These are phyloP conservation scores for Fistularia tabacaria DNA, from an alignment of 2,797 vertebrate genomes.

Conservation along the genomic window DNA sequence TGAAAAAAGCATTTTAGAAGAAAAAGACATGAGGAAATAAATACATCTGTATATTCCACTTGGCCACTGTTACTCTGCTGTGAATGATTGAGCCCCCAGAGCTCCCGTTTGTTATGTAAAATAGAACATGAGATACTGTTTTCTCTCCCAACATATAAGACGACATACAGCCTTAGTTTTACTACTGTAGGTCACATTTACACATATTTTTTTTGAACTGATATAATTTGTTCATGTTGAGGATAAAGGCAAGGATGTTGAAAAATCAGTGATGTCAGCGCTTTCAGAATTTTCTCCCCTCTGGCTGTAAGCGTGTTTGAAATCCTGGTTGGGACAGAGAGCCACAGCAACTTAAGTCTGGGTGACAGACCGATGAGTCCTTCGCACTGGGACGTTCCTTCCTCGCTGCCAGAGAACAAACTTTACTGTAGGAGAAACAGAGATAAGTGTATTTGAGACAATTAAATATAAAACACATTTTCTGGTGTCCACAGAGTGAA, in stretches of 20 bases:
- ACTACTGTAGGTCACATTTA: constrained; percentile 49
- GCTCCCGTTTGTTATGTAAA: constrained; percentile 11
- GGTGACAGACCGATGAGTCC: constrained; percentile 44
- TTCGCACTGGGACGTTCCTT: constrained; percentile 41
- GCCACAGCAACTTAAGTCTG: constrained; percentile 51
- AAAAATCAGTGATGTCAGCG: constrained; percentile 26
- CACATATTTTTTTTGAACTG: constrained; percentile 40
- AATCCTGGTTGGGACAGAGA: constrained; percentile 50
- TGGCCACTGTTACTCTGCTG: constrained; percentile 6
- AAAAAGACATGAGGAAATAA: too few species aligned
- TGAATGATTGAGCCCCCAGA: neutral
- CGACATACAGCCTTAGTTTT: constrained; percentile 29
- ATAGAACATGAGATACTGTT: constrained; percentile 13
- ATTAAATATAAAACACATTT: too few species aligned
- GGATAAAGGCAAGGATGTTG: constrained; percentile 56
- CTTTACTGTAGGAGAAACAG: constrained; percentile 64
- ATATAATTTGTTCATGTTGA: constrained; percentile 42
- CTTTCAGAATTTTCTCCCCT: constrained; percentile 30
- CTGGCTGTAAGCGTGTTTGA: constrained; percentile 39
- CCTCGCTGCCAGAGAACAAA: constrained; percentile 41
- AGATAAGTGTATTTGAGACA: constrained; percentile 4
- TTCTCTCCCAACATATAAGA: constrained; percentile 43
- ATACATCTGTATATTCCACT: neutral
- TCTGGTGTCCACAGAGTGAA: too few species aligned
- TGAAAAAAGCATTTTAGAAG: too few species aligned